phyloP scores from a whole-genome alignment of 1,140 invertebrate genomes.

The Cylas formicarius region DNA sequence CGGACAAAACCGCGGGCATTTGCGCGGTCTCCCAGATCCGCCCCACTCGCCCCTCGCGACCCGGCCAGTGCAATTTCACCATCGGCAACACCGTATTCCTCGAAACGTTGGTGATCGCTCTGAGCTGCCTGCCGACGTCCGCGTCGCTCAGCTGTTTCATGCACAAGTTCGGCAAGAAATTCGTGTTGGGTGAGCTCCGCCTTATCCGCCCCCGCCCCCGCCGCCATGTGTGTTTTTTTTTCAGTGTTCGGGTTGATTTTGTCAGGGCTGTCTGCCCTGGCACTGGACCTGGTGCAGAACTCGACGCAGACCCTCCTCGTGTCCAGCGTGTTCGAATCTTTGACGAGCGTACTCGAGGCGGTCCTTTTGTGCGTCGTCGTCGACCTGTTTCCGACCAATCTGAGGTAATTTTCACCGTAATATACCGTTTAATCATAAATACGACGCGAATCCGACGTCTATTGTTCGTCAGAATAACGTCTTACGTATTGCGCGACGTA shows the following conservation, averaged over 20 bases:
- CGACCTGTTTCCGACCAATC: slow-evolving; percentile 47
- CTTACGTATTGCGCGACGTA: no score
- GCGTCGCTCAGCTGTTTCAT: slow-evolving; percentile 49
- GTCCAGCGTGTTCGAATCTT: slow-evolving; percentile 50
- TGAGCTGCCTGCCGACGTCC: slow-evolving; percentile 49
- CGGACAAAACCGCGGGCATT: slow-evolving; percentile 44
- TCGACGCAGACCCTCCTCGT: slow-evolving; percentile 47
- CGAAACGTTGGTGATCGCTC: slow-evolving; percentile 48
- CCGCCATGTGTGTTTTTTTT: slow-evolving; percentile 17
- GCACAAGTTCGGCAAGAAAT: slow-evolving; percentile 49
- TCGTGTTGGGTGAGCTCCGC: slow-evolving; percentile 43
- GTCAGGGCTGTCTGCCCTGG: slow-evolving; percentile 48
- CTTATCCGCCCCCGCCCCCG: neutral
- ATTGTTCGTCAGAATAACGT: neutral
- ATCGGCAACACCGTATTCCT: slow-evolving; percentile 47
- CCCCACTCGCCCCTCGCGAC: neutral
- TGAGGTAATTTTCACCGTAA: slow-evolving; percentile 32
- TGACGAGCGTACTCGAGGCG: slow-evolving; percentile 50
- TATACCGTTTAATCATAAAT: neutral
- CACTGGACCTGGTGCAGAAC: slow-evolving; percentile 49
- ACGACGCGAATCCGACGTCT: neutral
- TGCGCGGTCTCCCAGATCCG: slow-evolving; percentile 49
- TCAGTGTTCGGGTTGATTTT: slow-evolving; percentile 49
- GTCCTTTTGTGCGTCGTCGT: slow-evolving; percentile 53
- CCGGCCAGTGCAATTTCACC: slow-evolving; percentile 28